Evolutionary conservation across 2,113 vertebrate species (phyloP).

Genomic region (Ploceus nigricollis): DNA sequence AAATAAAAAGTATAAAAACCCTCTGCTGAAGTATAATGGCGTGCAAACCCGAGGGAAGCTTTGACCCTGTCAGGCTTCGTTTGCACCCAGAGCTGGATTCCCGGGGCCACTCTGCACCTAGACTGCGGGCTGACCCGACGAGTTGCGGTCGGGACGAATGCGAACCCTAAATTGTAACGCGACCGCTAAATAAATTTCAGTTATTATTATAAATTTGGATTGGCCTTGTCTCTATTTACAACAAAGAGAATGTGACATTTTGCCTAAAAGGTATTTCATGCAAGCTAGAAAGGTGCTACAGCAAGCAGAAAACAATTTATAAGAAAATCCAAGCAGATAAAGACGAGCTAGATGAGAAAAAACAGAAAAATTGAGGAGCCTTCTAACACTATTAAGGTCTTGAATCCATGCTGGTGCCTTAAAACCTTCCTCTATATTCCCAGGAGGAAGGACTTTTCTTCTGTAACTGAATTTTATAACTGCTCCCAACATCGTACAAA

Average conservation of each 20-base stretch:
- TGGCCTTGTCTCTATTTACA: too few relatives aligned
- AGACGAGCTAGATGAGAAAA: background rate
- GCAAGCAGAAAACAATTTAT: background rate
- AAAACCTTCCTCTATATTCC: background rate
- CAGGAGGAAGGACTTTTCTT: background rate
- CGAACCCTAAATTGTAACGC: too few relatives aligned
- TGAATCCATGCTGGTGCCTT: background rate
- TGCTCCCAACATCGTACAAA: fast-evolving
- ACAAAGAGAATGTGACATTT: background rate
- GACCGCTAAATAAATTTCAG: too few relatives aligned
- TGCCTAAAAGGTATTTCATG: background rate
- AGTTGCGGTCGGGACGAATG: too few relatives aligned
- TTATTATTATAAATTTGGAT: too few relatives aligned
- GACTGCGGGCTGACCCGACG: too few relatives aligned
- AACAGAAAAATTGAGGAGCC: background rate
- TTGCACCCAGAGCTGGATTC: too few relatives aligned
- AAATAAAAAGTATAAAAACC: too few relatives aligned
- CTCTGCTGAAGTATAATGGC: too few relatives aligned
- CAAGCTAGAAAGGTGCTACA: background rate
- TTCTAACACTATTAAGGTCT: background rate
- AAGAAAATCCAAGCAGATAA: background rate
- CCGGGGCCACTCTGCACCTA: too few relatives aligned
- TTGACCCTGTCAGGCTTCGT: too few relatives aligned
- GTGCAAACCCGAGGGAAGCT: too few relatives aligned
- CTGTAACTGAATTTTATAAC: background rate